These are phyloP conservation scores for Conus canariensis DNA, from an alignment of 2,888 invertebrate species.

Conservation along the genomic window DNA sequence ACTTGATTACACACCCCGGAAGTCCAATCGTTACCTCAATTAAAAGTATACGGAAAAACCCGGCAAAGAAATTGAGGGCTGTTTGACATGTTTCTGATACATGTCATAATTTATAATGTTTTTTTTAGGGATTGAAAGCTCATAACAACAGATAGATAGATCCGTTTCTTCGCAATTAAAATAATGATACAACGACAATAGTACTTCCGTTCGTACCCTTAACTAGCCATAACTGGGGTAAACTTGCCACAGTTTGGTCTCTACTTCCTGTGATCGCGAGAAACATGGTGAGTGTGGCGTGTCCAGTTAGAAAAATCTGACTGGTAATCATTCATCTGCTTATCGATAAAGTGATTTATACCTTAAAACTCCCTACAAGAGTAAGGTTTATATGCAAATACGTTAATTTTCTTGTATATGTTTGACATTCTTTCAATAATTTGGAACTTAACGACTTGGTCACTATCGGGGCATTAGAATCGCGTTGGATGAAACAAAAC, in stretches of 20 bases:
- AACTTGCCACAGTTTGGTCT: constrained; percentile 1
- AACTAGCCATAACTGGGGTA: background rate
- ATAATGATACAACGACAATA: background rate
- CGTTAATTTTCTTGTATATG: background rate
- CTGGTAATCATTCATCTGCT: background rate
- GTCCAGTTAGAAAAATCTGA: background rate
- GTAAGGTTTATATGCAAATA: background rate
- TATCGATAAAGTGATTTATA: background rate
- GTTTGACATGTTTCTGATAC: background rate
- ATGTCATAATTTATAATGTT: too few species aligned
- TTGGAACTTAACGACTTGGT: too few species aligned
- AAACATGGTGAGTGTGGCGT: constrained; percentile 29
- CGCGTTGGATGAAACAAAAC: too few species aligned
- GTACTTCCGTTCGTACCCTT: background rate
- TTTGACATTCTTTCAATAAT: too few species aligned
- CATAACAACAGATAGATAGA: too few species aligned
- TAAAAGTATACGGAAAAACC: background rate
- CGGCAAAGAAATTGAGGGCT: background rate
- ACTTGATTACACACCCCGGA: constrained; percentile 61
- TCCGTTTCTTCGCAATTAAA: background rate
- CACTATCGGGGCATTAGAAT: too few species aligned
- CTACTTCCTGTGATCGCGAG: constrained; percentile 33
- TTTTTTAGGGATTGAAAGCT: too few species aligned
- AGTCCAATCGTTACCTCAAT: constrained; percentile 51
- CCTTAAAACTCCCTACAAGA: background rate